Evolutionary conservation across 1,140 invertebrate species (phyloP), one percentile per base, ranked within the genome.

Genomic region (Drosophila tani): DNA sequence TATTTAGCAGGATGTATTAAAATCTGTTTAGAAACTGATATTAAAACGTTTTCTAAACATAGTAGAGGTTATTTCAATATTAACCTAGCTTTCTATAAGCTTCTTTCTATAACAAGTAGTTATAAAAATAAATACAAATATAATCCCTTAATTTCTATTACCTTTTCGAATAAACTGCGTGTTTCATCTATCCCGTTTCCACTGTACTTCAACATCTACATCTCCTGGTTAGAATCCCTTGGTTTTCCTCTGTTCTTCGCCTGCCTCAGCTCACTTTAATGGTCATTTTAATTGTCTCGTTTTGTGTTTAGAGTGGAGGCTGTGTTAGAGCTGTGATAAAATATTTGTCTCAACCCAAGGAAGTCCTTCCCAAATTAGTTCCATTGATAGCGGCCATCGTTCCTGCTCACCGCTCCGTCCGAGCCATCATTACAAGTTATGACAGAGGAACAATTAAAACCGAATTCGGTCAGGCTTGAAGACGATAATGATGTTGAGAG

Each of bases 271-370:
- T 41, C 56, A 70, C 62, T 51, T 59, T 78, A 66, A 78, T 84
- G 79, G 74, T 57, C 82, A 78, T 79, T 86, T 86, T 85, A 86
- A 85, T 85, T 85, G 82, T 86, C 79, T 73, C 68, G 67, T 76
- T 79, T 76, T 86, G 75, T 82, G 82, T 79, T 85, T 75, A 75
- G 70, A 74, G 66, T 29, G 7, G 40, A 47, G n/a, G 17, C 43
- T 55, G 53, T 43, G 57, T 41, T 71, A 56, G 47, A 66, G 63
- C 82, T 85, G 82, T 75, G 64, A 85, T 86, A 74, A 78, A 86
- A 75, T 69, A 69, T 85, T 78, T 77, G 56, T 51, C 43, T 32
- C 69, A 29, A 19, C n/a, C 46, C 12, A 45, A 21, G 57, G n/a
- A 70, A 19, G 62, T 49, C 29, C 38, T 60, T 62, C 49, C 63